Evolutionary conservation across 2,888 invertebrate species (phyloP).

Genomic region (Hydriomena furcata): DNA sequence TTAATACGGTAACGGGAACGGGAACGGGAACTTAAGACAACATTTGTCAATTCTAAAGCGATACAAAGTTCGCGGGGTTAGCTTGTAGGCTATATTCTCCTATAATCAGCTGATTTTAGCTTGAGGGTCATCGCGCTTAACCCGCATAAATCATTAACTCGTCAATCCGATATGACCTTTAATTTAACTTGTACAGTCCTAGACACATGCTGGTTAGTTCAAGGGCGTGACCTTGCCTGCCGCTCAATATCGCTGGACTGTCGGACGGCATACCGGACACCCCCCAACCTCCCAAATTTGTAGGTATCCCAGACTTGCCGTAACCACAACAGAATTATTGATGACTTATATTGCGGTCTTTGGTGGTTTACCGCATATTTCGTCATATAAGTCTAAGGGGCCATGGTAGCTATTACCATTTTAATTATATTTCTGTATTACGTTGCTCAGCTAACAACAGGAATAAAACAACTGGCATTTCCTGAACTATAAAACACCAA

Average conservation of each 20-base stretch:
- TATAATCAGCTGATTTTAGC: not conserved
- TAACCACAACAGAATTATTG: conserved; percentile 41
- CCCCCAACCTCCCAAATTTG: conserved; percentile 42
- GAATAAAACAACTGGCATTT: not conserved
- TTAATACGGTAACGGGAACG: too few relatives aligned
- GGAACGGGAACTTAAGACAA: too few relatives aligned
- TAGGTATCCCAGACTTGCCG: conserved; percentile 24
- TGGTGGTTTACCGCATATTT: conserved; percentile 36
- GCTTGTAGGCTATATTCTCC: too few relatives aligned
- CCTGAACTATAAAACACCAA: not conserved
- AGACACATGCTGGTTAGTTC: conserved; percentile 86
- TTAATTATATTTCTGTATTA: not conserved
- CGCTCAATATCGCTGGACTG: conserved; percentile 92
- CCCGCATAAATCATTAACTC: conserved; percentile 48
- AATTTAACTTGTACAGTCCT: conserved; percentile 43
- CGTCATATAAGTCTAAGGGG: conserved; percentile 8
- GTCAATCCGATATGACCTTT: conserved; percentile 50
- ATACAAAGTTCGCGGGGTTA: too few relatives aligned
- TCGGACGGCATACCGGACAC: conserved; percentile 79
- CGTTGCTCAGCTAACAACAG: not conserved
- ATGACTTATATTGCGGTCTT: conserved; percentile 49
- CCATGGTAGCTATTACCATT: not conserved
- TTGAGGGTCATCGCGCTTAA: conserved; percentile 33
- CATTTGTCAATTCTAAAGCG: too few relatives aligned
- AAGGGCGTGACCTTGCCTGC: conserved; percentile 94